A percentile compares a stretch with the other conserved stretches of the same genome.
These are phyloP conservation scores for Agelaius phoeniceus DNA, from an alignment of 2,113 vertebrate species.

Conservation along the genomic window DNA sequence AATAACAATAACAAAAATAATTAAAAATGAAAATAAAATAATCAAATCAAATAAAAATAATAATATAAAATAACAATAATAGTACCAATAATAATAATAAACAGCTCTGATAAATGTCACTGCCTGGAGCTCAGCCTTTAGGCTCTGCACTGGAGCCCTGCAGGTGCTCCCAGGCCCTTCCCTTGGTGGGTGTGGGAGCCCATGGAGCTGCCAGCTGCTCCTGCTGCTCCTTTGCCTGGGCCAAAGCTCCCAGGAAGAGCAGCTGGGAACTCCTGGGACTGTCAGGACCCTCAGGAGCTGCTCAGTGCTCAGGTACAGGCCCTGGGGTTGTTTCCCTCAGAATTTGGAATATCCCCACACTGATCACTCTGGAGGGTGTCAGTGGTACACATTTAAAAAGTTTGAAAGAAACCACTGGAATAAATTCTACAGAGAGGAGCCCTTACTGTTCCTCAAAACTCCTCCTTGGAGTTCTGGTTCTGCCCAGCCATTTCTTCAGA, in stretches of 20 bases:
- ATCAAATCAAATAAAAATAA: too few relatives aligned
- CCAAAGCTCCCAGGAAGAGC: not conserved
- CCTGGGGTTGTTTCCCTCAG: not conserved
- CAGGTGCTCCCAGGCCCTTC: not conserved
- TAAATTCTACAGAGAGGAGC: not conserved
- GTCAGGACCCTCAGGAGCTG: not conserved
- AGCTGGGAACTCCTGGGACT: constrained; percentile 1
- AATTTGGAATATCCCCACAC: not conserved
- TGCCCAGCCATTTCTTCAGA: not conserved
- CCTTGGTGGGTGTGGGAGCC: not conserved
- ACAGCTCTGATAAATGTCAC: not conserved
- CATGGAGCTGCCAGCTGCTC: not conserved
- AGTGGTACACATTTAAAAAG: not conserved
- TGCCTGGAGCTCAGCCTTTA: not conserved
- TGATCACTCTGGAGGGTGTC: not conserved
- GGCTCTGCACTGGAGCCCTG: not conserved
- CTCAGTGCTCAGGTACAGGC: not conserved
- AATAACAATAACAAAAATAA: not conserved
- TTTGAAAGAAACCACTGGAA: not conserved
- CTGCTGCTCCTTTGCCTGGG: not conserved
- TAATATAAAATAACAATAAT: not conserved
- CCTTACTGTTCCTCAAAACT: not conserved
- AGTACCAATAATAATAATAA: too few relatives aligned
- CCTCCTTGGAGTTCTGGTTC: not conserved
- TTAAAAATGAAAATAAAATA: too few relatives aligned